These are phyloP conservation scores for Gymnoscelis rufifasciata DNA, from an alignment of 2,888 invertebrate genomes.

Conservation along the genomic window DNA sequence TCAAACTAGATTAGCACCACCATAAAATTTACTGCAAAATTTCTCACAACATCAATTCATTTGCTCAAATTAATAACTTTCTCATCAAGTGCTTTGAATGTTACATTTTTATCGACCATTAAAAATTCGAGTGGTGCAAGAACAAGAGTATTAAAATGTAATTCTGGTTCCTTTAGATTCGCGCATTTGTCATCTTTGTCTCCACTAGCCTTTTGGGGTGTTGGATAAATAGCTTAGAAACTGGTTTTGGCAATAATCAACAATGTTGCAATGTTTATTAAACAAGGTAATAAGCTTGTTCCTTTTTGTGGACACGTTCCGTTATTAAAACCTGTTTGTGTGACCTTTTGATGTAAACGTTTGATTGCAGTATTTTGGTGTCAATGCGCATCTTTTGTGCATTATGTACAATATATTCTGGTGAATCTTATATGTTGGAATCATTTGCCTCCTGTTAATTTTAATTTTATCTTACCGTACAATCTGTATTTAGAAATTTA, in stretches of 20 bases:
- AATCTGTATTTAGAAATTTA: no score
- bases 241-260: conserved; percentile 63
- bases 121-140: conserved; percentile 62
- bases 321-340: conserved; percentile 40
- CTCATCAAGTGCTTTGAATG: conserved; percentile 56
- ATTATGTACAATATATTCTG: no score
- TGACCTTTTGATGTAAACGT: conserved; percentile 33
- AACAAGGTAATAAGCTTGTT: conserved; percentile 70
- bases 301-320: conserved; percentile 41
- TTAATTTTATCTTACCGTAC: no score
- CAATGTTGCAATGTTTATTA: conserved; percentile 77
- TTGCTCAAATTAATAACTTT: conserved; percentile 63
- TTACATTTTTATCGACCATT: conserved; percentile 61
- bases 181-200: conserved; percentile 50
- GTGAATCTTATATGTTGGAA: no score
- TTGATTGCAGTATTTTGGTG: conserved; percentile 25
- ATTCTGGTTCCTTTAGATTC: conserved; percentile 62
- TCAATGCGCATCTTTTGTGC: conserved; percentile 2
- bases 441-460: no score
- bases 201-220: conserved; percentile 36
- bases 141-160: conserved; percentile 65
- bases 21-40: conserved; percentile 39
- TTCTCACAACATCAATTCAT: conserved; percentile 47
- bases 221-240: conserved; percentile 39
- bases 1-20: conserved; percentile 33